These are phyloP conservation scores for Drosophila pectinifera DNA, from an alignment of 1,140 invertebrate species.

Conservation along the genomic window DNA sequence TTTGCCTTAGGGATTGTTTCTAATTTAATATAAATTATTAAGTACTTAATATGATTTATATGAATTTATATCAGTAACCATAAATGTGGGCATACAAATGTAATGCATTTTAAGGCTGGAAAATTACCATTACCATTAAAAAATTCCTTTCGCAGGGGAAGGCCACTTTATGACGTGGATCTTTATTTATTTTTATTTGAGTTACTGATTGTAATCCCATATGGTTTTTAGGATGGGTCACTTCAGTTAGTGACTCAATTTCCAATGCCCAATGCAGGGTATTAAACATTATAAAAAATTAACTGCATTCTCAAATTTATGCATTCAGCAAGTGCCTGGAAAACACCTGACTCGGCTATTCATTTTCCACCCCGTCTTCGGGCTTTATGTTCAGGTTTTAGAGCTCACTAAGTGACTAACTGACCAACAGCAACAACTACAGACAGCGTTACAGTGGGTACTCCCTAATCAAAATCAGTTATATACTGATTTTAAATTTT, in stretches of 20 bases:
- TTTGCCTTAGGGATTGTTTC: neutral
- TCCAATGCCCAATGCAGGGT: neutral
- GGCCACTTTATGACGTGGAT: constrained; percentile 8
- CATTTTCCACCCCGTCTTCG: constrained; percentile 41
- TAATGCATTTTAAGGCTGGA: neutral
- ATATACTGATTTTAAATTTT: neutral
- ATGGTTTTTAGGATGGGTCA: neutral
- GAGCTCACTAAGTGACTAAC: constrained; percentile 54
- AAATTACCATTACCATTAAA: neutral
- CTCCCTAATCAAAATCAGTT: neutral
- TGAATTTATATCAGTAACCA: constrained; percentile 1
- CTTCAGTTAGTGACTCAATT: constrained; percentile 9
- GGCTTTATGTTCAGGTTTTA: constrained; percentile 38
- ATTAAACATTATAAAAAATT: constrained; percentile 8
- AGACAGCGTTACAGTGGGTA: neutral
- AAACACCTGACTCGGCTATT: constrained; percentile 63
- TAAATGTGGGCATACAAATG: too few species aligned
- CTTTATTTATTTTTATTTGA: constrained; percentile 20
- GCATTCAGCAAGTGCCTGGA: constrained; percentile 27
- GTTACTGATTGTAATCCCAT: neutral
- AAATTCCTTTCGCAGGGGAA: neutral
- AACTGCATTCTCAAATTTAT: constrained; percentile 15
- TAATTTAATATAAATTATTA: too few species aligned
- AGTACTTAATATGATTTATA: neutral
- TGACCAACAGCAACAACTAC: constrained; percentile 13